phyloP scores from a whole-genome alignment of 2,113 vertebrate species.

The Promerops cafer region DNA sequence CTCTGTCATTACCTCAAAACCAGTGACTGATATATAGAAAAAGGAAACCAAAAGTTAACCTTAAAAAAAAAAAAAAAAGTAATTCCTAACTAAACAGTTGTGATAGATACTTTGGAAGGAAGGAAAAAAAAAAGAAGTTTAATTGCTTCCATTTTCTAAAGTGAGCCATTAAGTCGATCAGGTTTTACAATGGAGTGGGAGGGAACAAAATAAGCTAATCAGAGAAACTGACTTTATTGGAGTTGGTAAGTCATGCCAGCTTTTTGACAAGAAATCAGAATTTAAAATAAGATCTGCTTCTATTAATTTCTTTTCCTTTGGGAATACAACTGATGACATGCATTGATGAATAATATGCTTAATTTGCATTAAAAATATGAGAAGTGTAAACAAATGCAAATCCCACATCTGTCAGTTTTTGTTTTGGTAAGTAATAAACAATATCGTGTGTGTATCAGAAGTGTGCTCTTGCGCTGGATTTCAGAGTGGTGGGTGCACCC shows the following conservation, averaged over 20 bases:
- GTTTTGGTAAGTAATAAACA: not conserved
- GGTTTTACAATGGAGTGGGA: not conserved
- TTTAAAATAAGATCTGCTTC: slow-evolving; percentile 15
- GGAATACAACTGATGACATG: not conserved
- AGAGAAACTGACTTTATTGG: not conserved
- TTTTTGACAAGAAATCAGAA: slow-evolving; percentile 35
- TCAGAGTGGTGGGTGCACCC: not conserved
- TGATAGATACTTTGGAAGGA: not conserved
- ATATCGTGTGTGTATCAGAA: not conserved
- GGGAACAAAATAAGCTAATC: not conserved
- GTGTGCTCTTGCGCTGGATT: not conserved
- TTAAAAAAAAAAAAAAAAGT: not conserved
- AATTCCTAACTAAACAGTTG: not conserved
- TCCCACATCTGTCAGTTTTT: not conserved
- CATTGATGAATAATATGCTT: not conserved
- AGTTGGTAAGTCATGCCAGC: not conserved
- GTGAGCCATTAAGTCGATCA: not conserved
- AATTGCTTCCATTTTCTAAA: not conserved
- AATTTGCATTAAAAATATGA: slow-evolving; percentile 19
- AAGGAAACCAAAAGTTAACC: not conserved
- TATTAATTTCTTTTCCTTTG: not conserved
- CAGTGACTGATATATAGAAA: not conserved
- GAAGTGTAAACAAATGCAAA: slow-evolving; percentile 1
- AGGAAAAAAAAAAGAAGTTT: not conserved
- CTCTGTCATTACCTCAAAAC: not conserved